Evolutionary conservation across 2,113 vertebrate species (phyloP), one percentile per base, ranked within the genome.

Genomic region (Polypterus bichir): DNA sequence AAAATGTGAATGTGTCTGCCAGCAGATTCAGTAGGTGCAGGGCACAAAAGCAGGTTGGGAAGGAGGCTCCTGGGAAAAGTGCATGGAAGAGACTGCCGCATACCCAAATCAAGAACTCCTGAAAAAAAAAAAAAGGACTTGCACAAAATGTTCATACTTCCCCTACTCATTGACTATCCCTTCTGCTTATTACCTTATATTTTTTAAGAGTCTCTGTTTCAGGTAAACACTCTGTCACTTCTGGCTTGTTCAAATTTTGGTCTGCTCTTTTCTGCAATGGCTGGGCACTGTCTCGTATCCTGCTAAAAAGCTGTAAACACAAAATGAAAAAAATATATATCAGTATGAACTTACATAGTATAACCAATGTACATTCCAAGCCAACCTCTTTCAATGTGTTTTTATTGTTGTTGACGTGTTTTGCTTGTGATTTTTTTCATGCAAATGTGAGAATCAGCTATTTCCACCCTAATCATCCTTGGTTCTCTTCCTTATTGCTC

Each of bases 11-110:
- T 71, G 87, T 75, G 66, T 94, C 89, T 53, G 86, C 89, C 68
- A 94, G 67, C 46, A 88, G 80, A 57, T 81, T 82, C 74, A 97
- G 87, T 76, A 98, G 80, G 71, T 84, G 89, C 58, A 98, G 81
- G 48, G 86, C 83, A 73, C 86, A 88, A 69, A 97, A 85, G 71
- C 88, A 91, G 59, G 89, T 91, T 58, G 91, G 83, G 69, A 94
- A 95, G 2, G 92, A 97, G 11, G 91, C 92, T 58, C 94, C 93
- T 3, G 91, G 88, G 73, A 90, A 86, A 47, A 99, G 66, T 3
- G 83, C 81, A 60, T 88, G 86, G 69, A 98, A 90, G 60, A 97
- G 89, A 58, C 62, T 83, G 71, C 72, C 78, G 73, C 88, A 91
- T 56, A 96, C 46, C 74, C 93, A 90, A 49, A 71, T 72, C 74